These are phyloP conservation scores for Eira barbara DNA, from an alignment of 2,113 vertebrate genomes.

Conservation along the genomic window DNA sequence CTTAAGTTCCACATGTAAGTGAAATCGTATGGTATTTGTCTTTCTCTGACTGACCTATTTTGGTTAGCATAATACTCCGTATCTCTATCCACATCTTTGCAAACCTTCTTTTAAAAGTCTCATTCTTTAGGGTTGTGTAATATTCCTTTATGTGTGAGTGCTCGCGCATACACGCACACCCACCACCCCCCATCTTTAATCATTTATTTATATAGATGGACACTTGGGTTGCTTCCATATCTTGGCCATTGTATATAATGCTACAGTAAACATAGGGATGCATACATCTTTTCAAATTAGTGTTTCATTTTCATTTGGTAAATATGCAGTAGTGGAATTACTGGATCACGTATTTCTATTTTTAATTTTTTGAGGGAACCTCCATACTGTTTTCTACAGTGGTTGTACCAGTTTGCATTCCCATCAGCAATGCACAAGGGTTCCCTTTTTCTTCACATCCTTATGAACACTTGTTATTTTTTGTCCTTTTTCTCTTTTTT, in stretches of 20 bases:
- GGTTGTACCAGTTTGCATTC: neutral
- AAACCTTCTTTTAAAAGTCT: neutral
- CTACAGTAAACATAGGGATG: neutral
- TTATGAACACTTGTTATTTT: neutral
- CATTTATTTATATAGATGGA: neutral
- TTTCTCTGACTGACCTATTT: too few relatives aligned
- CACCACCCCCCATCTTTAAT: neutral
- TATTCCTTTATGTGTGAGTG: neutral
- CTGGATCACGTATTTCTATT: neutral
- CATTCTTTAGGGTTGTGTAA: neutral
- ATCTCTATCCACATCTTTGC: too few relatives aligned
- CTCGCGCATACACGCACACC: neutral
- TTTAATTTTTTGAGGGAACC: neutral
- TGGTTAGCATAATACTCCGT: too few relatives aligned
- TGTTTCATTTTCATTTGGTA: neutral
- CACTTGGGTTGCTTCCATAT: neutral
- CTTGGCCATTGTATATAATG: neutral
- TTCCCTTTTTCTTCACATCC: neutral
- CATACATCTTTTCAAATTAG: neutral
- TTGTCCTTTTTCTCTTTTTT: neutral
- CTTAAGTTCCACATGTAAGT: too few relatives aligned
- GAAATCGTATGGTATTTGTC: too few relatives aligned
- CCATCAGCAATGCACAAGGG: neutral
- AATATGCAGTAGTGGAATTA: neutral
- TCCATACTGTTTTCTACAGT: neutral